A percentile compares a stretch with the other conserved stretches of the same genome.
Conservation (phyloP, 2,113 vertebrate genomes). For the Mesocricetus auratus region DNA sequence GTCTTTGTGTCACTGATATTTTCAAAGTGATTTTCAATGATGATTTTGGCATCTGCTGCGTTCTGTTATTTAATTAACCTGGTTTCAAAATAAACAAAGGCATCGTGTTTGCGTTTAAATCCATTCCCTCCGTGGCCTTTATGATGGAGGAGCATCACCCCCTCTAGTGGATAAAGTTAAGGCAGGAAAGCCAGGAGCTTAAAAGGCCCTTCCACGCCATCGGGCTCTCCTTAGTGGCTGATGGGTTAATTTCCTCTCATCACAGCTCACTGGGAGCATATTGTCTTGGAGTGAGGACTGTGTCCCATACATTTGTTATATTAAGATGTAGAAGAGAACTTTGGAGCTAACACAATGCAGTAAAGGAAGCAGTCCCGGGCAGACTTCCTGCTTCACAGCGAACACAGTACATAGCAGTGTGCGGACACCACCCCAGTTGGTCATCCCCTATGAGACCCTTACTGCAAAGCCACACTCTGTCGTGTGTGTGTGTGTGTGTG, state of each 20-base stretch:
- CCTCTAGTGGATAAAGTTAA: slow-evolving; percentile 87
- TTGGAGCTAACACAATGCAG: slow-evolving; percentile 87
- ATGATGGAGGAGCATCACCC: slow-evolving; percentile 77
- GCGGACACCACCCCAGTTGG: slow-evolving; percentile 60
- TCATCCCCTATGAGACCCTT: slow-evolving; percentile 71
- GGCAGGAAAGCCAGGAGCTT: neutral
- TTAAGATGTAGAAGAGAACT: slow-evolving; percentile 88
- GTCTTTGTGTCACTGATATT: slow-evolving; percentile 80
- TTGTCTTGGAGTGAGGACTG: slow-evolving; percentile 63
- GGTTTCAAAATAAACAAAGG: slow-evolving; percentile 74
- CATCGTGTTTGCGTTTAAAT: slow-evolving; percentile 58
- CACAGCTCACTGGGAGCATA: slow-evolving; percentile 11
- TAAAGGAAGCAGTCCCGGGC: slow-evolving; percentile 89
- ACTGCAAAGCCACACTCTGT: neutral
- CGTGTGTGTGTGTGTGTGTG: neutral
- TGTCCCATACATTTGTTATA: slow-evolving; percentile 79
- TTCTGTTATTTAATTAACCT: slow-evolving; percentile 75
- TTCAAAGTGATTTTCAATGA: slow-evolving; percentile 66
- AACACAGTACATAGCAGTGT: slow-evolving; percentile 74
- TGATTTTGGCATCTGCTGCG: slow-evolving; percentile 46
- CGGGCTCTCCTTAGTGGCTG: neutral
- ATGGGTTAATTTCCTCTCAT: slow-evolving; percentile 46
- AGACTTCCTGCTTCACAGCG: slow-evolving; percentile 87
- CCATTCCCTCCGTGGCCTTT: slow-evolving; percentile 32
- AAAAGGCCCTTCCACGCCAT: neutral